Percentiles rank a stretch among this genome's conserved stretches.
Evolutionary conservation across 37 sponge, comb jelly and placozoan species (phyloP).

Genomic region (Tethya wilhelma): DNA sequence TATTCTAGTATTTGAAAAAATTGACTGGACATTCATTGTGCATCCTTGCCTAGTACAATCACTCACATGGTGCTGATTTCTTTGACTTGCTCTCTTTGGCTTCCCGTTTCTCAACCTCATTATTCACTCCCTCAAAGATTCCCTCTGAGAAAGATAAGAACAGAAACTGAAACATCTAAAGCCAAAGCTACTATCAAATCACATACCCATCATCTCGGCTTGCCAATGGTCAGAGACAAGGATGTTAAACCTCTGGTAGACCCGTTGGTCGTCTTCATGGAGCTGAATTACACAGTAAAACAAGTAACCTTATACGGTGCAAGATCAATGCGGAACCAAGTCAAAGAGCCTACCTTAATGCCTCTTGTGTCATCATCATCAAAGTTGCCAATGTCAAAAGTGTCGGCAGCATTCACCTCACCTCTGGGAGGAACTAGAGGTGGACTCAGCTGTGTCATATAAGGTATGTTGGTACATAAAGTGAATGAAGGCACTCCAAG

Average conservation of each 20-base stretch:
- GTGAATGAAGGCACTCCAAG: too few relatives aligned
- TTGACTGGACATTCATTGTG: too few relatives aligned
- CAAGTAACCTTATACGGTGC: too few relatives aligned
- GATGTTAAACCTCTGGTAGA: constrained; percentile 80
- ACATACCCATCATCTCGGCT: constrained; percentile 91
- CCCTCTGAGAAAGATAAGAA: too few relatives aligned
- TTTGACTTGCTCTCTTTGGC: too few relatives aligned
- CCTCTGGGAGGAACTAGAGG: constrained; percentile 94
- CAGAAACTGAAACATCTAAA: too few relatives aligned
- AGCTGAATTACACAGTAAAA: too few relatives aligned
- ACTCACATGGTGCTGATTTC: too few relatives aligned
- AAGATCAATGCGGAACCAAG: too few relatives aligned
- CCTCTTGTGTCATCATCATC: constrained; percentile 91
- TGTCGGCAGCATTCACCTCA: constrained; percentile 98
- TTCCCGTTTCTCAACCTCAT: constrained; percentile 66
- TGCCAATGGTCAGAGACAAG: constrained; percentile 95
- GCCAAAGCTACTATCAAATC: too few relatives aligned
- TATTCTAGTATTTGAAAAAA: too few relatives aligned
- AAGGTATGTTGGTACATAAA: background rate
- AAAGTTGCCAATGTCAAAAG: constrained; percentile 96
- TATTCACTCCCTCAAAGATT: constrained; percentile 83
- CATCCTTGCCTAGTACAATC: too few relatives aligned
- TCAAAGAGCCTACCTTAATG: constrained; percentile 77
- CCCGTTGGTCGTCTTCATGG: constrained; percentile 86
- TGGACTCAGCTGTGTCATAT: constrained; percentile 45